Evolutionary conservation across 2,797 vertebrate genomes (phyloP).

Genomic region (Petrocephalus schoutedeni): DNA sequence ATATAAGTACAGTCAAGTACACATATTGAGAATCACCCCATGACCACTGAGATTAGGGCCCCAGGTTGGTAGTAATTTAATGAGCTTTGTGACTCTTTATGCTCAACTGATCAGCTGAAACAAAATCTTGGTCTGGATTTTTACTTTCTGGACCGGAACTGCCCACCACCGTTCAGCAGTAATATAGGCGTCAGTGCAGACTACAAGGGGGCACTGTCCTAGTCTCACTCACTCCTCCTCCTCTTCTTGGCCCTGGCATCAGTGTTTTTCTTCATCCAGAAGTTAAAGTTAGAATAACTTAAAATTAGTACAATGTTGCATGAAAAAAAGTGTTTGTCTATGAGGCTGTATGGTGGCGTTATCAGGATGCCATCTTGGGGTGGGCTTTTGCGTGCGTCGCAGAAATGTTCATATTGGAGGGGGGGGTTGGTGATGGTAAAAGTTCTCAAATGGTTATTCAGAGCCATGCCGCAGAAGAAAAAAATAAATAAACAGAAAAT

Average conservation of each 20-base stretch:
- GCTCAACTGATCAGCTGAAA: neutral
- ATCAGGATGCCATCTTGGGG: neutral
- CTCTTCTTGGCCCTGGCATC: neutral
- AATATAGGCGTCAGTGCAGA: neutral
- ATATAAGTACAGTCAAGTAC: too few species aligned
- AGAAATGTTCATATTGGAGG: neutral
- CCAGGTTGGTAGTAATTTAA: neutral
- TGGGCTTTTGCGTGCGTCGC: neutral
- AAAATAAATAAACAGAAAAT: neutral
- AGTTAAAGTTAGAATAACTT: neutral
- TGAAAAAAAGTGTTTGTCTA: neutral
- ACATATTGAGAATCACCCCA: too few species aligned
- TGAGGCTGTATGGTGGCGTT: neutral
- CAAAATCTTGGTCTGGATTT: neutral
- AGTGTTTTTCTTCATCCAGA: neutral
- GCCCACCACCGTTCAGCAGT: neutral
- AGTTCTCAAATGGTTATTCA: neutral
- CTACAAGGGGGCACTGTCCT: neutral
- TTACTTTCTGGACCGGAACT: neutral
- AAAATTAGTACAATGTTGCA: neutral
- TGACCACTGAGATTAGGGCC: neutral
- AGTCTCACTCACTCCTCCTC: neutral
- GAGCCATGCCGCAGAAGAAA: neutral
- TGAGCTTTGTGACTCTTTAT: neutral
- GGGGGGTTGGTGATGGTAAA: neutral